A percentile compares a stretch with the other conserved stretches of the same genome.
Conservation (phyloP, 2,888 invertebrate genomes). For the Chaetogeoica ovagalla region DNA sequence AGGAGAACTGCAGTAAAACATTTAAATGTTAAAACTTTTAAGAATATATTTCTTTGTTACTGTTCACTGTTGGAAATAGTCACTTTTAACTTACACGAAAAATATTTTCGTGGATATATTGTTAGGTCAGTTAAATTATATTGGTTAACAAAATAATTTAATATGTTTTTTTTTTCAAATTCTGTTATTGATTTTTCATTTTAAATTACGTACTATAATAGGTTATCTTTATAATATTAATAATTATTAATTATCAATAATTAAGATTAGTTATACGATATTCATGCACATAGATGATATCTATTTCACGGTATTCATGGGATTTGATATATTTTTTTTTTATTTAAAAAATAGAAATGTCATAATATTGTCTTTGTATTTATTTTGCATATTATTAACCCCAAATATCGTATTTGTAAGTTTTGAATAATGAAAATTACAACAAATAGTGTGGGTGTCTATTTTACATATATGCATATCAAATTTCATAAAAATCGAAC, state of each 20-base stretch:
- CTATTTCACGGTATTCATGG: too few relatives aligned
- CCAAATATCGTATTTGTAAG: not conserved
- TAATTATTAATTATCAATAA: not conserved
- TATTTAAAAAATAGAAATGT: not conserved
- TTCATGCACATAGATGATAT: too few relatives aligned
- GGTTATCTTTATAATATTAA: not conserved
- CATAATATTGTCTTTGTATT: not conserved
- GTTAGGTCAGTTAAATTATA: not conserved
- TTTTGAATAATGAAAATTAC: not conserved
- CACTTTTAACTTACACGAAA: not conserved
- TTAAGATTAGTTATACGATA: not conserved
- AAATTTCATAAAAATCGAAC: slow-evolving; percentile 25
- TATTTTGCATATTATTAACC: slow-evolving; percentile 6
- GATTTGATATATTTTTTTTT: too few relatives aligned
- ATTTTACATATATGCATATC: slow-evolving; percentile 24
- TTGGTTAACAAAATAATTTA: not conserved
- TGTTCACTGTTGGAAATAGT: too few relatives aligned
- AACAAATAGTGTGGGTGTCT: slow-evolving; percentile 9
- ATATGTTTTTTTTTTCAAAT: not conserved
- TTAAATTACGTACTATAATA: not conserved
- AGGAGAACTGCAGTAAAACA: too few relatives aligned
- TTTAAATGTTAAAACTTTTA: not conserved
- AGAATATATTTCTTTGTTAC: not conserved
- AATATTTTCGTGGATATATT: not conserved
- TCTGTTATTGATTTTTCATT: not conserved